phyloP scores from a whole-genome alignment of 35 echinoderm and acorn worm species.

The Heliocidaris erythrogramma region DNA sequence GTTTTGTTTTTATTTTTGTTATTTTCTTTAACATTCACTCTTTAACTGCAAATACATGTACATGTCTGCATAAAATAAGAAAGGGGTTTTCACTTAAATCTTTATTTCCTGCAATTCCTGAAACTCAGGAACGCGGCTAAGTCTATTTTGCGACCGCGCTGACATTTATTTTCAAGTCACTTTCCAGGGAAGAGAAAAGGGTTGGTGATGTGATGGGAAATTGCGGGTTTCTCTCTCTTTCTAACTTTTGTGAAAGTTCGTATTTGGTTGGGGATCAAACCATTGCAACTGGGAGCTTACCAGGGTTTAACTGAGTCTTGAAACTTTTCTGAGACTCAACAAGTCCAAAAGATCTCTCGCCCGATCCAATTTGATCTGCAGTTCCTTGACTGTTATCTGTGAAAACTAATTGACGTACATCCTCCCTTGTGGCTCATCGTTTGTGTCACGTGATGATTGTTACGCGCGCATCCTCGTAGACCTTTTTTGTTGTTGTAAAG shows the following conservation, averaged over 20 bases:
- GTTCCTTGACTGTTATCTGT: not conserved
- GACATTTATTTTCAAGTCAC: not conserved
- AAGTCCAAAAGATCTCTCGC: not conserved
- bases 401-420: slow-evolving; percentile 12
- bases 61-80: not conserved
- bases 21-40: too few relatives aligned
- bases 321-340: not conserved
- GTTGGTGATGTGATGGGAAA: not conserved
- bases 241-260: not conserved
- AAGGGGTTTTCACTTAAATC: not conserved
- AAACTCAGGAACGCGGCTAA: not conserved
- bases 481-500: too few relatives aligned
- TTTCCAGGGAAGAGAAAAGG: not conserved
- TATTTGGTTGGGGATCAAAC: not conserved
- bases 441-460: not conserved
- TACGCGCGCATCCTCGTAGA: not conserved
- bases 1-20: too few relatives aligned
- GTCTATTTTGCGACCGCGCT: not conserved
- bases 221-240: not conserved
- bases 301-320: not conserved
- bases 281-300: not conserved
- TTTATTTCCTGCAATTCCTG: not conserved
- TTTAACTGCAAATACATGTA: too few relatives aligned
- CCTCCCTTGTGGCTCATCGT: not conserved
- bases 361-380: not conserved